Percentiles rank a stretch among this genome's conserved stretches.
Evolutionary conservation across 1,140 invertebrate species (phyloP).

Genomic region (Antheraea mylitta): DNA sequence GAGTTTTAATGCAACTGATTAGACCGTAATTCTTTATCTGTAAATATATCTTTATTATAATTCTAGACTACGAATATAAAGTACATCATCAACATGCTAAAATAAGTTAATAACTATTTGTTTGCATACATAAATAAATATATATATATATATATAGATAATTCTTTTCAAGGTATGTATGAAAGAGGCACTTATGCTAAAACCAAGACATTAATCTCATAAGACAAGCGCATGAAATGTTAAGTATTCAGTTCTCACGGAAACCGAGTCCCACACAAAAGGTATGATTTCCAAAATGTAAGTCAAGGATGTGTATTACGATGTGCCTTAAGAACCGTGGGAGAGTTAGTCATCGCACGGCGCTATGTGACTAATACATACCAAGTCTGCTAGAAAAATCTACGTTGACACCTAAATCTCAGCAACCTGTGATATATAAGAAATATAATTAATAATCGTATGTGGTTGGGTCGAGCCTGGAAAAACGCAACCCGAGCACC

Average conservation of each 20-base stretch:
- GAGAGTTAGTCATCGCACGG: constrained; percentile 42
- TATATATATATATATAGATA: not conserved
- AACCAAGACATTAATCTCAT: constrained; percentile 43
- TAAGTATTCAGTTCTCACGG: constrained; percentile 65
- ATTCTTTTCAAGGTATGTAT: not conserved
- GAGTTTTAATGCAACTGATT: too few relatives aligned
- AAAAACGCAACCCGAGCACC: constrained; percentile 26
- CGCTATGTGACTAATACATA: constrained; percentile 35
- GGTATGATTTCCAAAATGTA: constrained; percentile 72
- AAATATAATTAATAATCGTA: constrained; percentile 30
- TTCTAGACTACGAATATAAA: too few relatives aligned
- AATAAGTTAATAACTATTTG: too few relatives aligned
- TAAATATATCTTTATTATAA: too few relatives aligned
- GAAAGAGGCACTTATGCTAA: not conserved
- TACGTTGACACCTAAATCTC: constrained; percentile 27
- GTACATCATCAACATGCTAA: too few relatives aligned
- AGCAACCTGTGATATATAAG: constrained; percentile 30
- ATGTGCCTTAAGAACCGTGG: constrained; percentile 57
- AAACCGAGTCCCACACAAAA: constrained; percentile 62
- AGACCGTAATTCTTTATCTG: too few relatives aligned
- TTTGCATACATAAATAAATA: too few relatives aligned
- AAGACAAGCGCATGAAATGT: constrained; percentile 47
- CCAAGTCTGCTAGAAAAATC: constrained; percentile 30
- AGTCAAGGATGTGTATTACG: constrained; percentile 68
- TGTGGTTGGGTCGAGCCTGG: constrained; percentile 21